These are phyloP conservation scores for Formica selysi DNA, from an alignment of 1,140 invertebrate species.

Conservation along the genomic window DNA sequence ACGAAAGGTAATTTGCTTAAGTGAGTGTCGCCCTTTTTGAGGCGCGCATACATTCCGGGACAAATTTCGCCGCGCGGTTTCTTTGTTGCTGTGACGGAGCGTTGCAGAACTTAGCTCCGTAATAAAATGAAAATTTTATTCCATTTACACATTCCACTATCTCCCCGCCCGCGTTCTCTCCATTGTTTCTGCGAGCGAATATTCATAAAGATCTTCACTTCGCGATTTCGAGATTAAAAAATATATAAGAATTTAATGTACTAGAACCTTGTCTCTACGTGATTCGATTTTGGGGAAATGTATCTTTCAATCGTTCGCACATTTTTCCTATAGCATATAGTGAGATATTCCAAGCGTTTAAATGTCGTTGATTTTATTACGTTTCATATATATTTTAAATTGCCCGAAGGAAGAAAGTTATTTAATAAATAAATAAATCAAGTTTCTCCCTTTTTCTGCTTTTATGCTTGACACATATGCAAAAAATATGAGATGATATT, in stretches of 20 bases:
- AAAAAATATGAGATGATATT: background rate
- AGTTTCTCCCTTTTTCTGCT: background rate
- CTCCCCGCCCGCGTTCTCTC: background rate
- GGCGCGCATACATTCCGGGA: constrained; percentile 36
- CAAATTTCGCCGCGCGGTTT: constrained; percentile 50
- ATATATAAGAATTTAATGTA: constrained; percentile 27
- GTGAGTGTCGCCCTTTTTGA: constrained; percentile 53
- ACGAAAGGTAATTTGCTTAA: constrained; percentile 61
- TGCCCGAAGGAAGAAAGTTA: background rate
- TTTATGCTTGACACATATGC: background rate
- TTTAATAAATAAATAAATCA: background rate
- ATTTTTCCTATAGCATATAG: background rate
- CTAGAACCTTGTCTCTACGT: background rate
- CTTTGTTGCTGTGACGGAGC: constrained; percentile 9
- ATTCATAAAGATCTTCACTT: constrained; percentile 54
- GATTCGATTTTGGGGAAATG: background rate
- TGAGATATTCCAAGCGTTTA: background rate
- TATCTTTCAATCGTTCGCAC: background rate
- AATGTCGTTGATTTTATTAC: background rate
- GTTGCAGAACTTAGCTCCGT: constrained; percentile 8
- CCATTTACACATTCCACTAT: constrained; percentile 48
- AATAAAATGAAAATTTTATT: constrained; percentile 64
- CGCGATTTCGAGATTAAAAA: constrained; percentile 30
- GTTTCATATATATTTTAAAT: background rate
- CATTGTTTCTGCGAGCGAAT: constrained; percentile 43